These are phyloP conservation scores for Trachymyrmex cornetzi DNA, from an alignment of 1,140 invertebrate genomes.

Conservation along the genomic window DNA sequence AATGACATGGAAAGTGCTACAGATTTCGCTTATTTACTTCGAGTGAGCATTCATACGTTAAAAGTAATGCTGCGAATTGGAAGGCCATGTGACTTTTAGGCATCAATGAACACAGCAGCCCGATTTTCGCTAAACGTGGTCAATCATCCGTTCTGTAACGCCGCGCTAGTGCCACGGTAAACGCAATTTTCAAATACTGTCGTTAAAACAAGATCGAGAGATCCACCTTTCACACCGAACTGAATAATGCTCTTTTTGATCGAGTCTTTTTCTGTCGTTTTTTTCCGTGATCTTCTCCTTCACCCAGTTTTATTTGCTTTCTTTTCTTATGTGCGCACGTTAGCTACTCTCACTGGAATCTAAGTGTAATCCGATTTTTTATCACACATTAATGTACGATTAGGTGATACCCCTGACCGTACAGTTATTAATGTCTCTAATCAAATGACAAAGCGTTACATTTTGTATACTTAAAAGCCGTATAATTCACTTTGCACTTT, in stretches of 20 bases:
- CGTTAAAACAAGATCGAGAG: constrained; percentile 57
- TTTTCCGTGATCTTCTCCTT: constrained; percentile 74
- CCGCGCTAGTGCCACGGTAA: constrained; percentile 3
- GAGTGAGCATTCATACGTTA: not conserved
- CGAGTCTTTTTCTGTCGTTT: constrained; percentile 64
- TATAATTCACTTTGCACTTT: not conserved
- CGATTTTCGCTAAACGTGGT: constrained; percentile 19
- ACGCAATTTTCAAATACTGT: not conserved
- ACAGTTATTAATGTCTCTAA: constrained; percentile 24
- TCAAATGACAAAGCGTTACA: not conserved
- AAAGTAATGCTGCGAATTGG: not conserved
- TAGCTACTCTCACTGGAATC: constrained; percentile 66
- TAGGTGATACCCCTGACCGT: not conserved
- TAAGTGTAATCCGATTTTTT: constrained; percentile 54
- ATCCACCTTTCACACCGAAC: constrained; percentile 78
- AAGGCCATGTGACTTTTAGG: not conserved
- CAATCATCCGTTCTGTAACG: not conserved
- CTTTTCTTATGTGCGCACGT: constrained; percentile 71
- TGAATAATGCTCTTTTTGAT: constrained; percentile 79
- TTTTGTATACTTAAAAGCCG: not conserved
- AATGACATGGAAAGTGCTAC: not conserved
- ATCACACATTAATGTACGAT: not conserved
- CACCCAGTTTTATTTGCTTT: constrained; percentile 73
- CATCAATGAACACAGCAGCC: not conserved
- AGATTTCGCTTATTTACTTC: not conserved